Conservation (phyloP, 1,140 invertebrate genomes). For the Halesus radiatus region DNA sequence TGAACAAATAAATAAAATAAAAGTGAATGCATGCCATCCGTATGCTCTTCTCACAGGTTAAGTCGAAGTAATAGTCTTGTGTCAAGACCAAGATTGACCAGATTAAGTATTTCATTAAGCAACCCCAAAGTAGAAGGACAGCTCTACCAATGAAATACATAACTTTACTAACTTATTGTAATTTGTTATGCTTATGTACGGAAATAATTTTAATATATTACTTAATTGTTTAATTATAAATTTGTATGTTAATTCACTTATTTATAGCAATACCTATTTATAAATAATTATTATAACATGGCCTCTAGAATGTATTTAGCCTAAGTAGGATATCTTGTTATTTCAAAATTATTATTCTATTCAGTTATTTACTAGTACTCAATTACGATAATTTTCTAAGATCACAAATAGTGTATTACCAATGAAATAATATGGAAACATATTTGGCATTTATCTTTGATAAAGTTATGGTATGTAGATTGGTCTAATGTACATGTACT, state of each 20-base stretch:
- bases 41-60: too few relatives aligned
- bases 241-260: slow-evolving; percentile 45
- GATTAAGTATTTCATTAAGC: too few relatives aligned
- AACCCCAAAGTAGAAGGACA: slow-evolving; percentile 6
- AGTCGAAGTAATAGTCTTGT: too few relatives aligned
- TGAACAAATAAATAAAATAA: too few relatives aligned
- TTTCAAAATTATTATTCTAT: slow-evolving; percentile 40
- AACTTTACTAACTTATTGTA: slow-evolving; percentile 10
- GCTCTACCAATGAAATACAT: slow-evolving; percentile 20
- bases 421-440: slow-evolving; percentile 21
- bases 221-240: slow-evolving; percentile 17
- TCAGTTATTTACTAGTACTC: slow-evolving; percentile 43
- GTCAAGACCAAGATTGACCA: too few relatives aligned
- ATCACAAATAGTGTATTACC: slow-evolving; percentile 14
- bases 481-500: slow-evolving; percentile 43
- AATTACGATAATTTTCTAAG: slow-evolving; percentile 29
- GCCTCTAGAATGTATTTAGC: slow-evolving; percentile 31
- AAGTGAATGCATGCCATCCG: too few relatives aligned
- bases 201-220: slow-evolving; percentile 26
- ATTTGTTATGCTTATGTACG: slow-evolving; percentile 7
- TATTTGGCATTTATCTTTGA: slow-evolving; percentile 38
- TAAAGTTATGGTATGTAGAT: slow-evolving; percentile 26
- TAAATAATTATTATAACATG: slow-evolving; percentile 33
- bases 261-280: slow-evolving; percentile 52
- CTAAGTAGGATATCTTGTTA: slow-evolving; percentile 35